These are phyloP conservation scores for Jaculus jaculus DNA, from an alignment of 2,113 vertebrate genomes.

Conservation along the genomic window DNA sequence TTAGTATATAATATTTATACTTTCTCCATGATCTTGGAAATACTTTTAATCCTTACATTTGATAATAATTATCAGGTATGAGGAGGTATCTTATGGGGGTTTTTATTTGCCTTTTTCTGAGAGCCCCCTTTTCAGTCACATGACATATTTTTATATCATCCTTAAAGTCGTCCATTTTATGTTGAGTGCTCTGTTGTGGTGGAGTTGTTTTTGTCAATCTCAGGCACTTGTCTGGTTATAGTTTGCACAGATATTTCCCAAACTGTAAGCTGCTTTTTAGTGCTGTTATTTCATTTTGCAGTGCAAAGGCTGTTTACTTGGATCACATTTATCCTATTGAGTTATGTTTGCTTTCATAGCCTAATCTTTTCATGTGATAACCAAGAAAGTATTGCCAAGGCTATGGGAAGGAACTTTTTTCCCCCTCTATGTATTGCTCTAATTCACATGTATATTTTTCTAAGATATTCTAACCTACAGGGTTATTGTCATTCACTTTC, in stretches of 20 bases:
- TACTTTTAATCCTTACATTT: background rate
- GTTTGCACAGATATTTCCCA: background rate
- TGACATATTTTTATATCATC: background rate
- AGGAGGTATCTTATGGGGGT: background rate
- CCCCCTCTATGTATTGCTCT: no score
- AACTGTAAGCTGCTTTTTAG: background rate
- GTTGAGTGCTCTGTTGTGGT: no score
- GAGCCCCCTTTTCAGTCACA: background rate
- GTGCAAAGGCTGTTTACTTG: background rate
- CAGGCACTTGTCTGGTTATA: background rate
- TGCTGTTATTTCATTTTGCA: background rate
- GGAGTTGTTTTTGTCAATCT: background rate
- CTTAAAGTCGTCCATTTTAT: background rate
- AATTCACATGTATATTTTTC: background rate
- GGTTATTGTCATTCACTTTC: constrained; percentile 13
- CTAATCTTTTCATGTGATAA: background rate
- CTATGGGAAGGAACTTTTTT: background rate
- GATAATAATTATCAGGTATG: background rate
- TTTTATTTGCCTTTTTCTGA: background rate
- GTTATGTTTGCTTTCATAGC: background rate
- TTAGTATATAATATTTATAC: background rate
- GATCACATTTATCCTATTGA: background rate
- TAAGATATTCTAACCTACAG: background rate
- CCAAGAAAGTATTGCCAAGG: background rate
- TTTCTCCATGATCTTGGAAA: background rate